Percentiles rank a stretch among this genome's conserved stretches.
These are phyloP conservation scores for Drosophila sp. DNA, from an alignment of 1,140 invertebrate species.

Conservation along the genomic window DNA sequence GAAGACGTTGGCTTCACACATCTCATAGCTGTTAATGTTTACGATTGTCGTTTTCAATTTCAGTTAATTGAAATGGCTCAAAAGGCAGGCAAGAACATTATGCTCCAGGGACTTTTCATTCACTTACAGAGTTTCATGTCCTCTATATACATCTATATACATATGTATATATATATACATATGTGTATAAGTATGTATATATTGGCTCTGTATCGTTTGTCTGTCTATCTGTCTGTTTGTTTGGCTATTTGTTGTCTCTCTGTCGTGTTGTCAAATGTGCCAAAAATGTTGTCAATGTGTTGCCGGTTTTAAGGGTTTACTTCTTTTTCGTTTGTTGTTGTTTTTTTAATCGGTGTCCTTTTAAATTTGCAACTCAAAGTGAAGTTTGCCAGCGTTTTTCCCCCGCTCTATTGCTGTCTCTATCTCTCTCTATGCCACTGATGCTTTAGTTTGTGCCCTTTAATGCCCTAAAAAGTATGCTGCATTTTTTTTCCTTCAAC, in stretches of 20 bases:
- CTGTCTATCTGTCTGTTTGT: not conserved
- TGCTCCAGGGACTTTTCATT: slow-evolving; percentile 24
- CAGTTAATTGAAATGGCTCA: slow-evolving; percentile 72
- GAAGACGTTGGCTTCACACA: not conserved
- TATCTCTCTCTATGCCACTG: not conserved
- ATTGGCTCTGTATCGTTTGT: not conserved
- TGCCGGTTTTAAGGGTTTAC: not conserved
- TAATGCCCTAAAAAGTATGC: slow-evolving; percentile 41
- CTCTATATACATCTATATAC: slow-evolving; percentile 1
- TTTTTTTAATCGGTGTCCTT: slow-evolving; percentile 18
- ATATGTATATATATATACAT: not conserved
- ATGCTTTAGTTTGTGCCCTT: slow-evolving; percentile 50
- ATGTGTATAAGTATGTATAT: not conserved
- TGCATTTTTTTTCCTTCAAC: slow-evolving; percentile 18
- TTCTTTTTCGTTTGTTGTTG: slow-evolving; percentile 15
- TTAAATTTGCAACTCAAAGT: slow-evolving; percentile 48
- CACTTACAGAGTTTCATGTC: not conserved
- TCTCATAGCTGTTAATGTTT: slow-evolving; percentile 68
- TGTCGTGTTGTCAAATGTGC: slow-evolving; percentile 16
- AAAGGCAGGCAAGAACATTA: slow-evolving; percentile 36
- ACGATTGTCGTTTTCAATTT: slow-evolving; percentile 77
- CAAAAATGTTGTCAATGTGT: slow-evolving; percentile 29
- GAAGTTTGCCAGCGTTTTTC: slow-evolving; percentile 27
- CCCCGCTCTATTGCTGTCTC: not conserved
- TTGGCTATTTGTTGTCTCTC: not conserved